Percentiles rank a stretch among this genome's conserved stretches.
Conservation (phyloP, 1,140 invertebrate genomes). For the Leptoteleia sp. region DNA sequence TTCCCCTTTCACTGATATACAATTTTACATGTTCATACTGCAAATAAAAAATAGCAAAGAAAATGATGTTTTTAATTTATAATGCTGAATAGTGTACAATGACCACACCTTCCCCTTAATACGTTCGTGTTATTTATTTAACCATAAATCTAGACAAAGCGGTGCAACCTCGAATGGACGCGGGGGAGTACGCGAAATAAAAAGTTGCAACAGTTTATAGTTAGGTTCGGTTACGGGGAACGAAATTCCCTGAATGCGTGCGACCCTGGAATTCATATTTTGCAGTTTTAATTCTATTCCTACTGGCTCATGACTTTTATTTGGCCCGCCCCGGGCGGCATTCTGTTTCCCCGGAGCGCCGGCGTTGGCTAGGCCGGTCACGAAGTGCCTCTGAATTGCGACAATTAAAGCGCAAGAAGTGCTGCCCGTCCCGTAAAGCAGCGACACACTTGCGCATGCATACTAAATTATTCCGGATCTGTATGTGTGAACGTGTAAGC, state of each 20-base stretch:
- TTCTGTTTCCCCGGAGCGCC: slow-evolving; percentile 47
- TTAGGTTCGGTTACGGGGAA: slow-evolving; percentile 43
- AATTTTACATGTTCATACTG: too few species aligned
- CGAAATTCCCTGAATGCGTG: slow-evolving; percentile 48
- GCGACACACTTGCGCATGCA: slow-evolving; percentile 59
- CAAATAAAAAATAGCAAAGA: too few species aligned
- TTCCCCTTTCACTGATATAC: too few species aligned
- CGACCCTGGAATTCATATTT: slow-evolving; percentile 60
- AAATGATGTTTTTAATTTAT: too few species aligned
- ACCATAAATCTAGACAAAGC: not conserved
- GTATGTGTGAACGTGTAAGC: slow-evolving; percentile 65
- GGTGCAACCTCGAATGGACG: slow-evolving; percentile 4
- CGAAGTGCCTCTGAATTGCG: slow-evolving; percentile 71
- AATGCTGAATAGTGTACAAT: too few species aligned
- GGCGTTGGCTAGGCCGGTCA: slow-evolving; percentile 68
- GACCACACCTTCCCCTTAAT: too few species aligned
- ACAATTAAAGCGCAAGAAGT: slow-evolving; percentile 73
- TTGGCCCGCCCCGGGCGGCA: slow-evolving; percentile 39
- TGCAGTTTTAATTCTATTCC: slow-evolving; percentile 66
- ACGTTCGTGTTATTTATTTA: too few species aligned
- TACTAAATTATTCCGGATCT: slow-evolving; percentile 69
- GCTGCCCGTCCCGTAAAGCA: slow-evolving; percentile 26
- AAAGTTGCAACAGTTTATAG: slow-evolving; percentile 30
- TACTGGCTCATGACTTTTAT: slow-evolving; percentile 68
- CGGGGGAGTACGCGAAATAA: slow-evolving; percentile 12